Base-by-base conservation (phyloP, 2,113 vertebrate genomes). In the Camelus bactrianus region DNA sequence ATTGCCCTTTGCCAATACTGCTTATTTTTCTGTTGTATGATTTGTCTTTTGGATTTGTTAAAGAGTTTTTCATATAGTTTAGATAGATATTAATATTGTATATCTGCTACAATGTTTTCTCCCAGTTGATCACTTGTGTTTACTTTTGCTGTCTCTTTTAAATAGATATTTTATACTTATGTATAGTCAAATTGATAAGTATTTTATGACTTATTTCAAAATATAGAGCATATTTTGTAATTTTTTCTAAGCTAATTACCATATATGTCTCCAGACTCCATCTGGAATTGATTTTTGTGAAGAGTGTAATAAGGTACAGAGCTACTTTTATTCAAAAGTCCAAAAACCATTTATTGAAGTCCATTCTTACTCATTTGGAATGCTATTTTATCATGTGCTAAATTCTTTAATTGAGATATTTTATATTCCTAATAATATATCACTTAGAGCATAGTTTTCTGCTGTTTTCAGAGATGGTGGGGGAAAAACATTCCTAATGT, bases 331-430 rank as follows among this genome's bases (percentile, higher is more conserved):
- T 56, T 81, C 46, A 60, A 11, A 79, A 76, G 28, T 87, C 19
- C 67, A 20, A 65, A 58, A 87, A 13, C 42, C 24, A 22, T 69
- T 83, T 64, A 30, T 67, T 79, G 13, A 82, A 77, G 15, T 92
- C 2, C 42, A 30, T 87, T 94, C 38, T 80, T 86, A 60, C 52
- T 70, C 16, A 64, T 67, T 48, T 75, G 22, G 76, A 90, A 80
- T 92, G 12, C 22, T 81, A 13, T 58, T 83, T 95, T 50, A 80
- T 73, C 75, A 67, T 69, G 22, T 87, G 11, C 35, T 73, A 86
- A 89, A 50, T 90, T 64, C 11, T 95, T 84, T 92, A 35, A 76
- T 56, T 79, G 77, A 90, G 38, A 32, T 70, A 20, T 92, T 95
- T 83, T 1, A 32, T 87, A 60, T 52, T 38, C 46, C 79, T 73